These are phyloP conservation scores for Limnothrissa miodon DNA, from an alignment of 2,113 vertebrate genomes.

Conservation along the genomic window DNA sequence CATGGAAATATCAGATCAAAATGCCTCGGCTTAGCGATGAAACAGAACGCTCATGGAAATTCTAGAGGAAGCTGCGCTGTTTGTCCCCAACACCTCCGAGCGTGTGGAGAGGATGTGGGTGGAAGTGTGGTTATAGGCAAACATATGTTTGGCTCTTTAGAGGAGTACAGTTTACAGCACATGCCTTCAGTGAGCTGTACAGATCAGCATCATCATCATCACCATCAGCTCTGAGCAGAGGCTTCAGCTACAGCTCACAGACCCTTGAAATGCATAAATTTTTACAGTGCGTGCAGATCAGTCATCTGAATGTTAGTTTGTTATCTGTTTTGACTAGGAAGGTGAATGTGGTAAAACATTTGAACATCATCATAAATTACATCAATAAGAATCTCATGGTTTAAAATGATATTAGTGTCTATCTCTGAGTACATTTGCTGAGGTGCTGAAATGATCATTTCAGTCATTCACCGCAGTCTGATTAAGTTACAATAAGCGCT, in stretches of 20 bases:
- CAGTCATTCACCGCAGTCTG: not conserved
- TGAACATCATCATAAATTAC: not conserved
- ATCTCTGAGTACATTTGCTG: not conserved
- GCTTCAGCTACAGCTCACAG: not conserved
- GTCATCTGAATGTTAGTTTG: not conserved
- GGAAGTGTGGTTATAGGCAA: not conserved
- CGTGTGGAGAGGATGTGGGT: not conserved
- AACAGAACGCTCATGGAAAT: not conserved
- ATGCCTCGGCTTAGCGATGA: not conserved
- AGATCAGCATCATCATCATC: not conserved
- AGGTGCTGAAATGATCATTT: not conserved
- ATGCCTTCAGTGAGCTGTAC: too few relatives aligned
- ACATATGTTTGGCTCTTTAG: not conserved
- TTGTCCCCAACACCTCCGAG: not conserved
- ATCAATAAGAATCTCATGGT: not conserved
- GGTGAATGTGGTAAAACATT: not conserved
- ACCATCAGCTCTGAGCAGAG: not conserved
- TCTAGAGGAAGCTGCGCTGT: not conserved
- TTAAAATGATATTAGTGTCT: not conserved
- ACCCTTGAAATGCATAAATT: not conserved
- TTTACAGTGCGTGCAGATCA: not conserved
- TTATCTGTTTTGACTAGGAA: not conserved
- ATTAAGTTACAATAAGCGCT: not conserved
- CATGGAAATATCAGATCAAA: conserved; percentile 17
- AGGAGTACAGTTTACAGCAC: not conserved